Conservation (phyloP, 2,797 vertebrate species). For the Enteromius radiatus region DNA sequence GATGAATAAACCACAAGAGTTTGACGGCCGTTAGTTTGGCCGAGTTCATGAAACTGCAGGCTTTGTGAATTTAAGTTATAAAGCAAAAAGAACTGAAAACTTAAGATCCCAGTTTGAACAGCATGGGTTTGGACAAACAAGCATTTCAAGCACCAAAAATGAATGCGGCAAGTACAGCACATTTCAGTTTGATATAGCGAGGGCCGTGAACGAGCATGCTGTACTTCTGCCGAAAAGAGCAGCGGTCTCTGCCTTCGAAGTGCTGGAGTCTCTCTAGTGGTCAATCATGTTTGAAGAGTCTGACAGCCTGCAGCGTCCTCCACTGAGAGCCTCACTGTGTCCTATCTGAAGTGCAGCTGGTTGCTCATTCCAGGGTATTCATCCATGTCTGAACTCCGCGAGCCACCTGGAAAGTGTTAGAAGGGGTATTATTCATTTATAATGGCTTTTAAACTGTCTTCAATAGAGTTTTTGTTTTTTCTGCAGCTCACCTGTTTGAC, state of each 20-base stretch:
- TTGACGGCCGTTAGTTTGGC: background rate
- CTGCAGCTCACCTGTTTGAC: slow-evolving; percentile 85
- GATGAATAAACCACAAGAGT: slow-evolving; percentile 21
- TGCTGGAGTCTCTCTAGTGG: slow-evolving; percentile 43
- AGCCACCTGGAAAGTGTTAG: slow-evolving; percentile 80
- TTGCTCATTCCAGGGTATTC: slow-evolving; percentile 87
- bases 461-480: background rate
- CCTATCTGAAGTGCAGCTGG: slow-evolving; percentile 82
- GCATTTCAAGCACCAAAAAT: slow-evolving; percentile 32
- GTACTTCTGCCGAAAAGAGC: slow-evolving; percentile 9
- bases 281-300: slow-evolving; percentile 26
- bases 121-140: background rate
- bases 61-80: background rate
- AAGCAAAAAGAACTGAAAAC: background rate
- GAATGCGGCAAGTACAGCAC: slow-evolving; percentile 36
- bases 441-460: background rate
- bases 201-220: background rate
- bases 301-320: slow-evolving; percentile 18
- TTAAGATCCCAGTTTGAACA: background rate
- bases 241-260: background rate
- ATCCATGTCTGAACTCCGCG: slow-evolving; percentile 87
- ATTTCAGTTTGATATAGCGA: background rate
- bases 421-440: background rate
- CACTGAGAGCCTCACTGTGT: slow-evolving; percentile 23
- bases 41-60: background rate